A percentile compares a stretch with the other conserved stretches of the same genome.
Evolutionary conservation across 1,140 invertebrate species (phyloP).

Genomic region (Vanessa tameamea): DNA sequence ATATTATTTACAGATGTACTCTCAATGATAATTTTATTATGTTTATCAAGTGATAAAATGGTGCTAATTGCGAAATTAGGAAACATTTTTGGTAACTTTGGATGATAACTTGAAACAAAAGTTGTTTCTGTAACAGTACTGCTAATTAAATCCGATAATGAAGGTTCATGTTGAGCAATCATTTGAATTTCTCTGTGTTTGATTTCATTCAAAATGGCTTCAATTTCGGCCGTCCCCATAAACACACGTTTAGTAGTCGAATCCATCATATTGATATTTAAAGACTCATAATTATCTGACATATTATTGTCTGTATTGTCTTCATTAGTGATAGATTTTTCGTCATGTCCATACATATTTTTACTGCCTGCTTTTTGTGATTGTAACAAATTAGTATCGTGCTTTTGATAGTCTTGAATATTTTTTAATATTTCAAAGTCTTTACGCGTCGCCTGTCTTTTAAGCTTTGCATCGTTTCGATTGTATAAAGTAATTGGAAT

Average conservation of each 20-base stretch:
- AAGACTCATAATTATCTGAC: not conserved
- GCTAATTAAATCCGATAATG: constrained; percentile 47
- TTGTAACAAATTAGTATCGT: constrained; percentile 8
- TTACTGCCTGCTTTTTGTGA: not conserved
- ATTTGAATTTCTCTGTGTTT: constrained; percentile 54
- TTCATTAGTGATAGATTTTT: not conserved
- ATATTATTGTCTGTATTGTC: not conserved
- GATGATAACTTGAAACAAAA: constrained; percentile 38
- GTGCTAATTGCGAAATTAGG: constrained; percentile 22
- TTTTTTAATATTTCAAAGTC: constrained; percentile 28
- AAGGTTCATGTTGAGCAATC: constrained; percentile 45
- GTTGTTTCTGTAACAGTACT: constrained; percentile 53
- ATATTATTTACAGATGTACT: not conserved
- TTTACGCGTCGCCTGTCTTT: constrained; percentile 31
- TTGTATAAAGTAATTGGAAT: constrained; percentile 13
- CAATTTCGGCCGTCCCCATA: constrained; percentile 50
- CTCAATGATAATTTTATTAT: not conserved
- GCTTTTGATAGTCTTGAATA: constrained; percentile 22
- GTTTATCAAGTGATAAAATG: constrained; percentile 19
- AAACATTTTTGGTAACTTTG: constrained; percentile 21
- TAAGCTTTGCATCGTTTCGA: constrained; percentile 24
- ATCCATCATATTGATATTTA: not conserved
- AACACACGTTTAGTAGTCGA: constrained; percentile 25
- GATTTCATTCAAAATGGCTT: constrained; percentile 54
- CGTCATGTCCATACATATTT: not conserved